These are phyloP conservation scores for Ammodytes dubius DNA, from an alignment of 2,113 vertebrate genomes.

Conservation along the genomic window DNA sequence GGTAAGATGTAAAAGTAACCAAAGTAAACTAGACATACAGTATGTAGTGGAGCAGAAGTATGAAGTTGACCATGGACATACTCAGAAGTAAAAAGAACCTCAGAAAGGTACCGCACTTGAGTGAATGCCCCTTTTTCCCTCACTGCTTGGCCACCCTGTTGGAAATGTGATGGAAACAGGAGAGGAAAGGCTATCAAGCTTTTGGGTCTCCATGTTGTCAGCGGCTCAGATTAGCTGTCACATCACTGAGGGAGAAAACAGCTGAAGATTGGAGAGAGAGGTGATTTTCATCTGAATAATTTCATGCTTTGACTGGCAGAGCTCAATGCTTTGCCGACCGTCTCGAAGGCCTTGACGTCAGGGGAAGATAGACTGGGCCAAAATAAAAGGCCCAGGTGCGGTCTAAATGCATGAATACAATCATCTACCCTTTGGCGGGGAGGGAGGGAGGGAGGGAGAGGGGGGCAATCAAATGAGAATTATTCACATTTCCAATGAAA, in stretches of 20 bases:
- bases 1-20: neutral
- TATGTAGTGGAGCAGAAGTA: neutral
- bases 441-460: neutral
- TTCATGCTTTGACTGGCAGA: constrained; percentile 79
- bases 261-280: constrained; percentile 68
- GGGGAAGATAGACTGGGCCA: constrained; percentile 45
- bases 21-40: neutral
- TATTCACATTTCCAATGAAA: constrained; percentile 59
- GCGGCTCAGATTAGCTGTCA: constrained; percentile 78
- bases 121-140: constrained; percentile 30
- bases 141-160: constrained; percentile 29
- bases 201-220: constrained; percentile 66
- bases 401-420: constrained; percentile 48
- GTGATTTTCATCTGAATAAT: constrained; percentile 80
- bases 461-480: constrained; percentile 36
- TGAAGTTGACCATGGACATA: neutral
- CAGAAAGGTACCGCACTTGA: neutral
- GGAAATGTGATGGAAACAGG: constrained; percentile 63
- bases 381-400: constrained; percentile 56
- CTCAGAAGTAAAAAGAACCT: neutral
- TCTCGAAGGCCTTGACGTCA: constrained; percentile 62
- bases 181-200: constrained; percentile 64
- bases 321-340: constrained; percentile 50
- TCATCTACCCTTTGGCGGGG: constrained; percentile 31
- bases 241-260: constrained; percentile 67